phyloP scores from a whole-genome alignment of 2,888 invertebrate species.

The Meghimatium bilineatum region DNA sequence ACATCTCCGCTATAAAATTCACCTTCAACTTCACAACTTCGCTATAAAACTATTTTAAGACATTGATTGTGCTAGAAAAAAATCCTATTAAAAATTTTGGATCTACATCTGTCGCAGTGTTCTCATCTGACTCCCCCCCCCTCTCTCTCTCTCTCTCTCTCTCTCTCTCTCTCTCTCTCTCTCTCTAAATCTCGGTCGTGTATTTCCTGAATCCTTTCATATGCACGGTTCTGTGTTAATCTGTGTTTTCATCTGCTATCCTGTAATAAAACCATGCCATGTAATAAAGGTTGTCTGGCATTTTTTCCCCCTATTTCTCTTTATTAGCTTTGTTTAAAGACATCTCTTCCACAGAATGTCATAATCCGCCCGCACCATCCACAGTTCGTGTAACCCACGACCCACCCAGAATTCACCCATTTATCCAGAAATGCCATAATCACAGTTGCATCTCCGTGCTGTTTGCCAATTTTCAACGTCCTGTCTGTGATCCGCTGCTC shows the following conservation, averaged over 20 bases:
- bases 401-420: background rate
- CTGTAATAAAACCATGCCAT: background rate
- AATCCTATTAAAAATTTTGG: no score
- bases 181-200: no score
- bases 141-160: background rate
- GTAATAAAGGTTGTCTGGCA: background rate
- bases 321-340: slow-evolving; percentile 26
- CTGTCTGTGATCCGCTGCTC: slow-evolving; percentile 1
- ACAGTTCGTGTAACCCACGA: background rate
- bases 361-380: background rate
- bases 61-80: no score
- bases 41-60: no score
- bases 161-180: background rate
- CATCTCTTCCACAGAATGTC: background rate
- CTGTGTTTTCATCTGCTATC: background rate
- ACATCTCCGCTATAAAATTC: no score
- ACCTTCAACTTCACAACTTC: no score
- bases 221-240: background rate
- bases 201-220: slow-evolving; percentile 23
- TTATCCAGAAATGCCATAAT: slow-evolving; percentile 25
- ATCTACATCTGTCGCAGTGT: no score
- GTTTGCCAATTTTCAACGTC: slow-evolving; percentile 11
- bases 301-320: background rate
- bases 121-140: background rate
- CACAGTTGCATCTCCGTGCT: slow-evolving; percentile 32